Conservation (phyloP, 2,888 invertebrate genomes). For the Nipponacmea schrenckii region DNA sequence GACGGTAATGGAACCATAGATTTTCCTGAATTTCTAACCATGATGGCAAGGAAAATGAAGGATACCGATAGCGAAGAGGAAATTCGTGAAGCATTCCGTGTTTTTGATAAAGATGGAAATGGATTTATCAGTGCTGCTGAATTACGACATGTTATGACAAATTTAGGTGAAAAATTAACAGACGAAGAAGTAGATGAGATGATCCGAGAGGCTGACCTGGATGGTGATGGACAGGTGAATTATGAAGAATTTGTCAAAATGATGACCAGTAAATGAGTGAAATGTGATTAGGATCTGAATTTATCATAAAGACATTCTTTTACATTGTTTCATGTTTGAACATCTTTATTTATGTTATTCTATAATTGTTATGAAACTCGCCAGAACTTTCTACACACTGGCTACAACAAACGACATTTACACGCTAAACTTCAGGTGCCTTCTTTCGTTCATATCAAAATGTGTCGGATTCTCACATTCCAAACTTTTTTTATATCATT, state of each 20-base stretch:
- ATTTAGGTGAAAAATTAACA: constrained; percentile 33
- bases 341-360: no score
- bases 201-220: constrained; percentile 78
- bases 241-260: constrained; percentile 75
- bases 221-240: constrained; percentile 99
- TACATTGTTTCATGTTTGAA: no score
- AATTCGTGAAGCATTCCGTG: constrained; percentile 75
- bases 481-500: no score
- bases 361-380: no score
- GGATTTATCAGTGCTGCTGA: constrained; percentile 37
- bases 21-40: constrained; percentile 98
- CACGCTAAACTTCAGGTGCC: no score
- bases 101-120: constrained; percentile 40
- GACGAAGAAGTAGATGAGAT: constrained; percentile 41
- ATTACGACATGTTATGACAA: constrained; percentile 36
- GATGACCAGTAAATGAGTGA: constrained; percentile 20
- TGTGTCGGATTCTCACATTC: no score
- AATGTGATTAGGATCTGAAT: neutral
- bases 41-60: constrained; percentile 99
- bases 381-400: no score
- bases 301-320: no score
- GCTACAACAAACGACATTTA: no score
- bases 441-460: no score
- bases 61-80: constrained; percentile 99
- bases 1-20: constrained; percentile 97